Percentiles rank a stretch among this genome's conserved stretches.
phyloP scores from a whole-genome alignment of 2,888 invertebrate species.

The Pyralis farinalis region DNA sequence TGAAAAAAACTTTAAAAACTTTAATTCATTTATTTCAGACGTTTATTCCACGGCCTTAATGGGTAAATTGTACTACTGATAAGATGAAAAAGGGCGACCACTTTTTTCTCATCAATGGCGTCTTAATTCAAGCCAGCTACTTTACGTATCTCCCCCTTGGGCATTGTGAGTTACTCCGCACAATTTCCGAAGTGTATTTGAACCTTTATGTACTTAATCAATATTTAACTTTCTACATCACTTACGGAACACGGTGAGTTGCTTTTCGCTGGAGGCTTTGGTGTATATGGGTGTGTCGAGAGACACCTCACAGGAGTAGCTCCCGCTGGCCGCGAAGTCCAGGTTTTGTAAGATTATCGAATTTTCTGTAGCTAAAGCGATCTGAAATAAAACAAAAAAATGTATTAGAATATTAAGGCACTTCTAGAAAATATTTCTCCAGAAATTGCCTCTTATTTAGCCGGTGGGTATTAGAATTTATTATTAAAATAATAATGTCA shows the following conservation, averaged over 20 bases:
- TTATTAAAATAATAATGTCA: no score
- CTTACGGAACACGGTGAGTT: slow-evolving; percentile 88
- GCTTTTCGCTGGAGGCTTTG: slow-evolving; percentile 84
- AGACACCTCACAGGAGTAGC: slow-evolving; percentile 88
- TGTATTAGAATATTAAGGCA: no score
- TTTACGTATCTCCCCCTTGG: background rate
- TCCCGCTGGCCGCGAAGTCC: slow-evolving; percentile 86
- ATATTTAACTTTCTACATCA: slow-evolving; percentile 21
- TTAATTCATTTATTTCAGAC: no score
- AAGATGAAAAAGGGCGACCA: no score
- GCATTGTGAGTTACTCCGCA: background rate
- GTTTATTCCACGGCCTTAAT: no score
- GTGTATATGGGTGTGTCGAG: slow-evolving; percentile 88
- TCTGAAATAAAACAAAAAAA: slow-evolving; percentile 66
- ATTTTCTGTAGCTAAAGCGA: slow-evolving; percentile 83
- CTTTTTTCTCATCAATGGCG: background rate
- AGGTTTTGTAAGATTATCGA: slow-evolving; percentile 86
- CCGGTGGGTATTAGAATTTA: no score
- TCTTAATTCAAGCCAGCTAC: background rate
- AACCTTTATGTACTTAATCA: background rate
- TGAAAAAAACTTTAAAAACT: no score
- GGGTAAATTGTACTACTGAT: no score
- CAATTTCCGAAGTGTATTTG: background rate
- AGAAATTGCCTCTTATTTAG: no score
- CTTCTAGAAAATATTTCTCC: no score